Conservation (phyloP, 2,888 invertebrate species). For the Sericinus montela region DNA sequence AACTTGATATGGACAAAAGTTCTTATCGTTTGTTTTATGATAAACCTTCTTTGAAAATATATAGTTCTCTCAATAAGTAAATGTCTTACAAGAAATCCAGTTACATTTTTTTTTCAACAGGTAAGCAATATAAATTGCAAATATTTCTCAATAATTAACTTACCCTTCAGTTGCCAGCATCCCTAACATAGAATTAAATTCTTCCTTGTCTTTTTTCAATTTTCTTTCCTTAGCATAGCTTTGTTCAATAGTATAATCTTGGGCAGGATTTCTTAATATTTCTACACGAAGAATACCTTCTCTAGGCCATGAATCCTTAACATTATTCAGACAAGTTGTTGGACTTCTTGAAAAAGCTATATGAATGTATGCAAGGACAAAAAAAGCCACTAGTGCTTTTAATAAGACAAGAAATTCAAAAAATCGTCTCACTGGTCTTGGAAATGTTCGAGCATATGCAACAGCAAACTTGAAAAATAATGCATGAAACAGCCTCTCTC, state of each 20-base stretch:
- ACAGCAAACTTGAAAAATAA: slow-evolving; percentile 95
- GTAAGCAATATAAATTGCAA: too few relatives aligned
- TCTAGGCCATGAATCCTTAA: slow-evolving; percentile 94
- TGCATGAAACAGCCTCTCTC: slow-evolving; percentile 96
- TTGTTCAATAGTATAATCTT: slow-evolving; percentile 88
- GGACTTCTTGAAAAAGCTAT: slow-evolving; percentile 95
- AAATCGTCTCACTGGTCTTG: slow-evolving; percentile 87
- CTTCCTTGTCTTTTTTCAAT: slow-evolving; percentile 82
- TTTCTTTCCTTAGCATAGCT: slow-evolving; percentile 91
- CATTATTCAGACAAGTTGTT: slow-evolving; percentile 94
- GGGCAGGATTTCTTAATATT: slow-evolving; percentile 84
- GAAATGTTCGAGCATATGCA: slow-evolving; percentile 94
- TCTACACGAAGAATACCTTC: slow-evolving; percentile 97
- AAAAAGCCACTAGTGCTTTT: slow-evolving; percentile 89
- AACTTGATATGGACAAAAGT: too few relatives aligned
- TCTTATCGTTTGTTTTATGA: too few relatives aligned
- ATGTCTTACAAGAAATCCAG: too few relatives aligned
- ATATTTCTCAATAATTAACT: slow-evolving; percentile 28
- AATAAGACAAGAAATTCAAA: slow-evolving; percentile 91
- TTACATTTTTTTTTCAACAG: too few relatives aligned
- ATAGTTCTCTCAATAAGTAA: too few relatives aligned
- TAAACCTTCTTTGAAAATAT: too few relatives aligned
- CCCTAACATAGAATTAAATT: slow-evolving; percentile 80
- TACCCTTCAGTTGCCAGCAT: slow-evolving; percentile 84
- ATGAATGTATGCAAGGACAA: slow-evolving; percentile 96